phyloP scores from a whole-genome alignment of 37 sponge, comb jelly and placozoan genomes.

The Dysidea cf. avara region DNA sequence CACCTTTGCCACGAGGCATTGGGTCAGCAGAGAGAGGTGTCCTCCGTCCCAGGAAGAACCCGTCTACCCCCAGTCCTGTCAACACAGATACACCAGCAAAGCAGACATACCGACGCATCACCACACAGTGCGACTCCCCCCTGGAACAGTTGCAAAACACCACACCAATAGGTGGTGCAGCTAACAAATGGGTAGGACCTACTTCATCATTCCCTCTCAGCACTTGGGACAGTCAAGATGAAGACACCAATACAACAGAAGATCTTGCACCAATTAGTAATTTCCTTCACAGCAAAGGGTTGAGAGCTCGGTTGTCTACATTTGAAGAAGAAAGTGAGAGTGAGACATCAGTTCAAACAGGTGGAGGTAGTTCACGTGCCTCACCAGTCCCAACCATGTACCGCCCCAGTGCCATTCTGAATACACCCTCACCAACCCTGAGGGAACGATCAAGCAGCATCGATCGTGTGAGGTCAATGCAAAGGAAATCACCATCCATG shows the following conservation, averaged over 20 bases:
- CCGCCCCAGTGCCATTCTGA: conserved; percentile 5
- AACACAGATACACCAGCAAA: background rate
- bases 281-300: conserved; percentile 6
- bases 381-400: conserved; percentile 5
- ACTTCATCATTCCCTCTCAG: conserved; percentile 57
- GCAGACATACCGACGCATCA: background rate
- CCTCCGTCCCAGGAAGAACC: conserved; percentile 4
- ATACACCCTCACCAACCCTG: background rate
- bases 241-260: background rate
- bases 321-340: conserved; percentile 79
- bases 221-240: background rate
- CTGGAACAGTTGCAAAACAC: background rate
- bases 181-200: conserved; percentile 33
- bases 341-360: conserved; percentile 9
- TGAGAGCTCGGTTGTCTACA: conserved; percentile 38
- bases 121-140: background rate
- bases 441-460: conserved; percentile 6
- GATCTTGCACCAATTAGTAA: background rate
- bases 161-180: conserved; percentile 18
- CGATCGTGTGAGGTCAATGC: conserved; percentile 37
- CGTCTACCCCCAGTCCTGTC: background rate
- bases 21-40: conserved; percentile 29
- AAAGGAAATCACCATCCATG: conserved; percentile 35
- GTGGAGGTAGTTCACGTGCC: conserved; percentile 1
- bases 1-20: background rate